Base-by-base conservation (phyloP, 2,113 vertebrate species). In the Dryoscopus gambensis region DNA sequence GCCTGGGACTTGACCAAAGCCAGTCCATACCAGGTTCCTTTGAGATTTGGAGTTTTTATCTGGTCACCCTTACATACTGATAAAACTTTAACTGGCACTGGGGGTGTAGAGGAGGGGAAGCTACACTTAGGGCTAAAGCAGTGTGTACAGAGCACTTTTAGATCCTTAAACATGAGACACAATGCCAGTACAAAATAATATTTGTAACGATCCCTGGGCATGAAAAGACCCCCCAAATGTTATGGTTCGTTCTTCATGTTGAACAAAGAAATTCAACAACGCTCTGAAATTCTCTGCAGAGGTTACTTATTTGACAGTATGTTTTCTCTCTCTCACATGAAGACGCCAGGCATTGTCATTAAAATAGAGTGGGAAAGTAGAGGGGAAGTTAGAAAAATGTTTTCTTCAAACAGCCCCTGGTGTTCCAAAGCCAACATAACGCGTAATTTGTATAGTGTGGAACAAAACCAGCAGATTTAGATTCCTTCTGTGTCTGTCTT, bases 401-500 rank as follows among this genome's bases (percentile, higher is more conserved):
- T 91, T 92, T 83, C 60, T 69, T 87, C 76, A 47, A 65, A 69
- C 22, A 87, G 67, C 37, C 42, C n/a, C 70, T 71, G 67, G 40
- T 85, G 84, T 93, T 95, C 90, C 80, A 87, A 94, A 97, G 82
- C 65, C 90, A 95, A 75, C 55, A n/a, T 37, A 74, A 89, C 53
- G 10, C 8, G 22, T 59, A 60, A 73, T 71, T 84, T 92, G 49
- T 81, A 75, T 49, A 77, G 56, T 67, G 63, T 49, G 46, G 75
- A 96, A 96, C 76, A 93, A 91, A 96, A 82, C 22, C 50, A 92
- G 81, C 80, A 73, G 75, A 74, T 65, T 95, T 91, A 75, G 89
- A 90, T 85, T 93, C 67, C 70, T 84, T 85, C 78, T 90, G 37
- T n/a, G 68, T 78, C 87, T 95, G 89, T 70, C 92, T 95, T 79